Evolutionary conservation across 2,113 vertebrate species (phyloP), one percentile per base, ranked within the genome.

Genomic region (Lonchura striata): DNA sequence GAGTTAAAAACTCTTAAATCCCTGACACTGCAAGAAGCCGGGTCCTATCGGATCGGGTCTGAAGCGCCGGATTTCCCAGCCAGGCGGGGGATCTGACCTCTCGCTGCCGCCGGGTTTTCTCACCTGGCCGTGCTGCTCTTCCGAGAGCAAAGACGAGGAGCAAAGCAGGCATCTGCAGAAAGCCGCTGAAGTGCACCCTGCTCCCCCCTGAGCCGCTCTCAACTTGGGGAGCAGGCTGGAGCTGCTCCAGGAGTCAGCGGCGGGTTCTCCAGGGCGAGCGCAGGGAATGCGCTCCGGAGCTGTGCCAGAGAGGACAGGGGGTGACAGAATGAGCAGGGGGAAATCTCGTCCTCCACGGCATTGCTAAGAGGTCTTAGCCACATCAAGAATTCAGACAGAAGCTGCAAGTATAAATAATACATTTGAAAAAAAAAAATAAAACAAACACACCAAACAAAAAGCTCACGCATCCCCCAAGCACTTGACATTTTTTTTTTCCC

Each of bases 1-100:
- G 81, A 81, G 87, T 83, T 95, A 83, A 92, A 95, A 91, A 91
- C 57, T 97, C 95, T 88, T 41, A 98, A 98, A 97, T 90, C 93
- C 96, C 98, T 98, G 96, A 96, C 98, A 95, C 96, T 96, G 98
- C 98, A 97, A 95, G 95, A 96, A 91, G 68, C 89, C 95, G 90
- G 94, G 64, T 92, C 96, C 94, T 76, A 85, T 80, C 37, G 95
- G 93, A 84, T 75, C 11, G 82, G 74, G 44, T 41, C 87, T 96
- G 3, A 66, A 46, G 18, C 82, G 88, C 78, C 22, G 6, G 65
- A 2, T 59, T 72, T 39, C 90, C 88, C 66, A 37, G 4, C 68
- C 1, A 42, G 92, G 76, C 14, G 91, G 60, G 79, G 57, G 13
- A 82, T 46, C 90, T 42, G 76, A 28, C 9, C 0, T n/a, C 39